Evolutionary conservation across 2,797 vertebrate species (phyloP).

Genomic region (Anisognathus igniventris): DNA sequence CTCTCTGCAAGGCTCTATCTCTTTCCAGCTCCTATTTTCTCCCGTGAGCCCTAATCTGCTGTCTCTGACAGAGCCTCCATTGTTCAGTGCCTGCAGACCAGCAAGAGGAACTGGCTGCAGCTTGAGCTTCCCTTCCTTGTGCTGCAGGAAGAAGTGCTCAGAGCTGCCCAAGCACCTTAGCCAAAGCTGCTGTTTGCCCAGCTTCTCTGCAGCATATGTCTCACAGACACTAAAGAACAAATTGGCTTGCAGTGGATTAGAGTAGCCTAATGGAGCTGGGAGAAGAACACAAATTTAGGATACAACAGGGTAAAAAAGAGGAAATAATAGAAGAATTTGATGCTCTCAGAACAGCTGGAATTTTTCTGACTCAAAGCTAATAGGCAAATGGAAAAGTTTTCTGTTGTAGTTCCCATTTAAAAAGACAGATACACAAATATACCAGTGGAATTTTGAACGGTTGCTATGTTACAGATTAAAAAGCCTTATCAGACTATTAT

Average conservation of each 20-base stretch:
- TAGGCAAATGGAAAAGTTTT: background rate
- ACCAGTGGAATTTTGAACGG: background rate
- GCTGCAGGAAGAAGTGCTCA: background rate
- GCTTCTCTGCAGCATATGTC: background rate
- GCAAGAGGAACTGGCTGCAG: background rate
- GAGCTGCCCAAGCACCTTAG: background rate
- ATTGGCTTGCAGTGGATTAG: background rate
- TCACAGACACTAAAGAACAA: background rate
- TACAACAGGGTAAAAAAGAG: background rate
- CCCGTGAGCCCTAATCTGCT: background rate
- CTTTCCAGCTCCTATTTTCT: background rate
- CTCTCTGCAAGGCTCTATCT: background rate
- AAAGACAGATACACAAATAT: background rate
- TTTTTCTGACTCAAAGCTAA: background rate
- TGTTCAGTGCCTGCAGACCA: background rate
- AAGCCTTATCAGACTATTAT: background rate
- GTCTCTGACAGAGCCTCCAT: background rate
- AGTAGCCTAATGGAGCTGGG: background rate
- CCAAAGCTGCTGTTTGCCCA: background rate
- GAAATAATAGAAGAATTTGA: background rate
- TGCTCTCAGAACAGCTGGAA: background rate
- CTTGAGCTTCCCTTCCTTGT: background rate
- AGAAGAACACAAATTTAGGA: background rate
- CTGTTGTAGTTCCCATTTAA: accelerated
- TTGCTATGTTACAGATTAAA: background rate